Evolutionary conservation across 1,140 invertebrate genomes (phyloP).

Genomic region (Zaprionus kolodkinae): DNA sequence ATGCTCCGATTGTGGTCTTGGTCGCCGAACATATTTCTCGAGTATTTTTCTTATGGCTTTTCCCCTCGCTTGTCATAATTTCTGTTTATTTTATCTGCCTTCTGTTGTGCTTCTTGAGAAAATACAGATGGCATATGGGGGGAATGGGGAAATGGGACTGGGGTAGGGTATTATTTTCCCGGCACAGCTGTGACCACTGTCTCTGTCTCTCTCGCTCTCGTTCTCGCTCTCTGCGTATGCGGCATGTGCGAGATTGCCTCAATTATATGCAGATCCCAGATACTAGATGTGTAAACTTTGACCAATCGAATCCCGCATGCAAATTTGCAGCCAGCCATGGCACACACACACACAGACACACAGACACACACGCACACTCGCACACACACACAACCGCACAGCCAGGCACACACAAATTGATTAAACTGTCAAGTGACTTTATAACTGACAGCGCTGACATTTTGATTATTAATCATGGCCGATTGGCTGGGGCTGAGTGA

Average conservation of each 20-base stretch:
- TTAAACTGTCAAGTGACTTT: constrained; percentile 82
- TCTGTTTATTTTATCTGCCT: constrained; percentile 77
- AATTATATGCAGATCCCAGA: background rate
- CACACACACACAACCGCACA: too few species aligned
- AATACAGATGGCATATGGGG: constrained; percentile 43
- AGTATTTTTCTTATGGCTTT: constrained; percentile 67
- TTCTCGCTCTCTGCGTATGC: constrained; percentile 2
- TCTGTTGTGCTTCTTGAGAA: constrained; percentile 59
- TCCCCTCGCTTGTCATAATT: constrained; percentile 70
- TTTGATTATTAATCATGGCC: constrained; percentile 80
- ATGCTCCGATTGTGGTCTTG: constrained; percentile 43
- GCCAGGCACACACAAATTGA: constrained; percentile 63
- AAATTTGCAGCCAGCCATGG: constrained; percentile 40
- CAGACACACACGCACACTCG: constrained; percentile 24
- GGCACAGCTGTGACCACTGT: constrained; percentile 48
- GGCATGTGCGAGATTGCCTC: background rate
- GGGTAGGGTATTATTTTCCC: too few species aligned
- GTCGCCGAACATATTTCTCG: constrained; percentile 54
- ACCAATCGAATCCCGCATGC: constrained; percentile 47
- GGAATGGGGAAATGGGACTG: background rate
- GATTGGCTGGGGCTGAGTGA: constrained; percentile 36
- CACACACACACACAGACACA: constrained; percentile 14
- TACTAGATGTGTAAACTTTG: constrained; percentile 53
- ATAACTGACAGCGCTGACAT: constrained; percentile 75
- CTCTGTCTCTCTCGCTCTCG: background rate